Percentiles rank a stretch among this genome's conserved stretches.
phyloP scores from a whole-genome alignment of 1,140 invertebrate genomes.

The Plutomurus gul region DNA sequence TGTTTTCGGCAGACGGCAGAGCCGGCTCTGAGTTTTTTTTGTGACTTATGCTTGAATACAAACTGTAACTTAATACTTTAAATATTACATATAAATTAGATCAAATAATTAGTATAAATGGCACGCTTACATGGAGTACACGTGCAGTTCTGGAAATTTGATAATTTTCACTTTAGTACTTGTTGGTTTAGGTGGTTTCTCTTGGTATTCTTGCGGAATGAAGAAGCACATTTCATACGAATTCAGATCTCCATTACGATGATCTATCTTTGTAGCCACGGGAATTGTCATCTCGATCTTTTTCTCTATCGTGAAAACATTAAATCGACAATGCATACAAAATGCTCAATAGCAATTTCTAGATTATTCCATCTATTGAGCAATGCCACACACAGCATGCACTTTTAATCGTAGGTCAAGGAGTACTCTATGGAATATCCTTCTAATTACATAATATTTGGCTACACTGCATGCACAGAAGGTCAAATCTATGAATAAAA shows the following conservation, averaged over 20 bases:
- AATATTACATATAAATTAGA: too few species aligned
- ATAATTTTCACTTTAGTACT: constrained; percentile 56
- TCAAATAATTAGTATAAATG: too few species aligned
- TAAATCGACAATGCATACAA: not conserved
- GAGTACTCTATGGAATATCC: too few species aligned
- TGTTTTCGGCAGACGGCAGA: too few species aligned
- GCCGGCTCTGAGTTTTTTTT: too few species aligned
- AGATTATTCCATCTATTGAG: too few species aligned
- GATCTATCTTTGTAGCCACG: constrained; percentile 48
- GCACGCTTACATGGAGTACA: not conserved
- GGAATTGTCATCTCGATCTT: constrained; percentile 53
- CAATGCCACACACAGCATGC: too few species aligned
- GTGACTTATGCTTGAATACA: too few species aligned
- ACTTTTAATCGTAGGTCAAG: too few species aligned
- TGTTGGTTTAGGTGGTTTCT: constrained; percentile 56
- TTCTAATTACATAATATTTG: too few species aligned
- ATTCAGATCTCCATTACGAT: constrained; percentile 52
- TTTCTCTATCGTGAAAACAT: constrained; percentile 34
- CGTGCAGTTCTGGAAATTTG: constrained; percentile 54
- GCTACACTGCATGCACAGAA: not conserved
- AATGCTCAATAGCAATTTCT: not conserved
- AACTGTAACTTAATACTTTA: too few species aligned
- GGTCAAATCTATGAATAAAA: not conserved
- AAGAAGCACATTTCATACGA: constrained; percentile 59
- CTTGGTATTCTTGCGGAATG: constrained; percentile 55